phyloP scores from a whole-genome alignment of 2,888 invertebrate genomes.

The Anoplius nigerrimus region DNA sequence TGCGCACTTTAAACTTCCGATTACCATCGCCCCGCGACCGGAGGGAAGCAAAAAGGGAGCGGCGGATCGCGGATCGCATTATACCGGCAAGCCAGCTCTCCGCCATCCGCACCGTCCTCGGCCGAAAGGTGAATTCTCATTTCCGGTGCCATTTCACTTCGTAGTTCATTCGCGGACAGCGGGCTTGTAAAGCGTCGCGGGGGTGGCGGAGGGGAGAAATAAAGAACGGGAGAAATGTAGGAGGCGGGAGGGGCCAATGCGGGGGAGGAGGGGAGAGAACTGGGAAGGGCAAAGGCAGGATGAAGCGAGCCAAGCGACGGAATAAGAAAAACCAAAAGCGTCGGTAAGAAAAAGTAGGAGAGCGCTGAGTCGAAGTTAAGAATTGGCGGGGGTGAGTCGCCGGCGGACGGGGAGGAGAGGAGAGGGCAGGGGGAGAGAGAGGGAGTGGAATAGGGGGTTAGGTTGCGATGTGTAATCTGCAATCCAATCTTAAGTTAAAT shows the following conservation, averaged over 20 bases:
- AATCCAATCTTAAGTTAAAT: slow-evolving; percentile 65
- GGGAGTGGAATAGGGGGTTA: slow-evolving; percentile 37
- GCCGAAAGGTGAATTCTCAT: slow-evolving; percentile 47
- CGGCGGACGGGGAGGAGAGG: no score
- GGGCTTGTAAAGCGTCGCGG: slow-evolving; percentile 47
- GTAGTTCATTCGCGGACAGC: slow-evolving; percentile 41
- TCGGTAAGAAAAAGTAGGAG: slow-evolving; percentile 21
- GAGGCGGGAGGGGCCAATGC: slow-evolving; percentile 20
- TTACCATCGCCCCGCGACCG: no score
- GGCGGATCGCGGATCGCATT: slow-evolving; percentile 11
- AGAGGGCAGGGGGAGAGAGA: slow-evolving; percentile 40
- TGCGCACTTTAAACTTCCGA: no score
- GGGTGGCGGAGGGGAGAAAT: slow-evolving; percentile 46
- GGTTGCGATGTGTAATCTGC: slow-evolving; percentile 60
- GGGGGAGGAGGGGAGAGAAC: slow-evolving; percentile 12
- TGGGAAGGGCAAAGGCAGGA: slow-evolving; percentile 2
- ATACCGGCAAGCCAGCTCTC: slow-evolving; percentile 28
- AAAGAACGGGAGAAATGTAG: slow-evolving; percentile 30
- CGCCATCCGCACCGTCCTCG: slow-evolving; percentile 34
- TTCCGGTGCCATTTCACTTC: slow-evolving; percentile 48
- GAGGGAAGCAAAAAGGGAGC: not conserved
- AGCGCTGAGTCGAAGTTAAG: slow-evolving; percentile 46
- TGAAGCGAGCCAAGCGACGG: not conserved
- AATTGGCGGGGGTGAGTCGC: no score
- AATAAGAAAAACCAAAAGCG: slow-evolving; percentile 19